A percentile compares a stretch with the other conserved stretches of the same genome.
Evolutionary conservation across 64 coral and sea anemone genomes (phyloP).

Genomic region (Acropora tenuis): DNA sequence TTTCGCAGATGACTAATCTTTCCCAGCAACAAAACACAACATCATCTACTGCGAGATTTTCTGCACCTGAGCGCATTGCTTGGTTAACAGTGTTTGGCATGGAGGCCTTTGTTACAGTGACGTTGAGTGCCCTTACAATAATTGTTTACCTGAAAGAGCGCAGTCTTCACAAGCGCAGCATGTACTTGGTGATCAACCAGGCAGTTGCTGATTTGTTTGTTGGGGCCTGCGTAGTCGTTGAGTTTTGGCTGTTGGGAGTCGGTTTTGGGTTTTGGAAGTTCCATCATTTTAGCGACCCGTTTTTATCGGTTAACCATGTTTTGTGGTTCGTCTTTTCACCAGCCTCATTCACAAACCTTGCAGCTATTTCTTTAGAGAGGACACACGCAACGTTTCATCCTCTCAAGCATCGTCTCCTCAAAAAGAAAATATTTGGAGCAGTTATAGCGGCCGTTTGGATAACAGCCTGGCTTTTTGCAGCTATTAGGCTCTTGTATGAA

Average conservation of each 20-base stretch:
- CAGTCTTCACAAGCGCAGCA: neutral
- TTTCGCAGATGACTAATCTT: no score
- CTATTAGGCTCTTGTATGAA: no score
- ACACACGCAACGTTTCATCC: neutral
- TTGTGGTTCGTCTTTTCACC: neutral
- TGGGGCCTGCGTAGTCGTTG: neutral
- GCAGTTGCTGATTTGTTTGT: neutral
- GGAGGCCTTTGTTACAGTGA: neutral
- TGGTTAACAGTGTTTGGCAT: neutral
- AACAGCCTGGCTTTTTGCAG: neutral
- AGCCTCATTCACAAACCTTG: neutral
- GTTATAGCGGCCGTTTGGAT: neutral
- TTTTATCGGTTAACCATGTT: no score
- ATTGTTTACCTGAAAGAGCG: neutral
- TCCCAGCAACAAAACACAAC: no score
- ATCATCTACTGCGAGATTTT: no score
- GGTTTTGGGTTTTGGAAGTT: no score
- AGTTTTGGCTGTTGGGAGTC: neutral
- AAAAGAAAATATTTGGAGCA: neutral
- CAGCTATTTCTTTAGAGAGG: neutral
- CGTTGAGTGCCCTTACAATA: neutral
- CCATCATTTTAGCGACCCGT: no score
- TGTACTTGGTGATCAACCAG: neutral
- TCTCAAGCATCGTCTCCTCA: neutral
- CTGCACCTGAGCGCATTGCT: neutral